Percentiles rank a stretch among this genome's conserved stretches.
phyloP scores from a whole-genome alignment of 2,113 vertebrate genomes.

The Marmota flaviventris region DNA sequence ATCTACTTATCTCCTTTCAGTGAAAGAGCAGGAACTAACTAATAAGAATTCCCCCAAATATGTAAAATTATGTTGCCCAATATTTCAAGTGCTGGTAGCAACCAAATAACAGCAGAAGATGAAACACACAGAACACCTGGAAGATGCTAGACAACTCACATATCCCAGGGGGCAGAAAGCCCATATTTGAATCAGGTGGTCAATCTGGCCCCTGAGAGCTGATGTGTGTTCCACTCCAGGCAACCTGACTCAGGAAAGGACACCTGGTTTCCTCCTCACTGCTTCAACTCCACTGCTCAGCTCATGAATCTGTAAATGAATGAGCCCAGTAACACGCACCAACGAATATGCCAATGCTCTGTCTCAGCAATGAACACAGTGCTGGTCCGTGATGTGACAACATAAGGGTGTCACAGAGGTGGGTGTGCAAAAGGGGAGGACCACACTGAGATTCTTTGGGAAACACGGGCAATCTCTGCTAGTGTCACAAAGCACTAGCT shows the following conservation, averaged over 20 bases:
- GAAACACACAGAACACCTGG: not conserved
- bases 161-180: too few relatives aligned
- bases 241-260: not conserved
- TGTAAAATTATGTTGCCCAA: not conserved
- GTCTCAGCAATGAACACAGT: not conserved
- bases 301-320: not conserved
- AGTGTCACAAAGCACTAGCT: conserved; percentile 9
- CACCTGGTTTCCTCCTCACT: not conserved
- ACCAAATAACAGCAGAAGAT: not conserved
- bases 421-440: not conserved
- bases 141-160: not conserved
- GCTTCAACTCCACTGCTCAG: not conserved
- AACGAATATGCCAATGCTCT: not conserved
- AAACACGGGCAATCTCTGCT: not conserved
- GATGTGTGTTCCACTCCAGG: not conserved
- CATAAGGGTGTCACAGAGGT: not conserved
- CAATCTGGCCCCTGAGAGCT: not conserved
- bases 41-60: not conserved
- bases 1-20: not conserved
- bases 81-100: not conserved
- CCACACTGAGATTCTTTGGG: not conserved
- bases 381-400: not conserved
- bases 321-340: accelerated
- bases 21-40: not conserved
- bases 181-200: not conserved